Percentiles rank a stretch among this genome's conserved stretches.
These are phyloP conservation scores for Pseudolaguvia tuberculata DNA, from an alignment of 2,113 vertebrate genomes.

Conservation along the genomic window DNA sequence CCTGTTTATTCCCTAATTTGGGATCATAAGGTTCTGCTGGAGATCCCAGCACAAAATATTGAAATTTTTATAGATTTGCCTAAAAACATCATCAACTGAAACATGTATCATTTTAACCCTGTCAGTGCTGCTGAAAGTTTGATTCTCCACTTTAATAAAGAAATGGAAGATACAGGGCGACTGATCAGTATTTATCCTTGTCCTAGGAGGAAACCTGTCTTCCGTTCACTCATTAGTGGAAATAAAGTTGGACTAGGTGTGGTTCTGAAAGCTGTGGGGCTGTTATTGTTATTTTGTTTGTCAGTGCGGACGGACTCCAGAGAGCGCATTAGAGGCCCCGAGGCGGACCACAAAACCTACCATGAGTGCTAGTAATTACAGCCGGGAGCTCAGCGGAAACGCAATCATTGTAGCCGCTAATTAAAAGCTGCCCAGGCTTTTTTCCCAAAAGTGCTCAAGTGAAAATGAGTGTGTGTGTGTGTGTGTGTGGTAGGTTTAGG, in stretches of 20 bases:
- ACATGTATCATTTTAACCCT: no score
- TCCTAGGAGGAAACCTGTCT: no score
- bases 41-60: no score
- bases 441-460: conserved; percentile 22
- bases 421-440: conserved; percentile 32
- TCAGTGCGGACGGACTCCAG: conserved; percentile 25
- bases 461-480: not conserved
- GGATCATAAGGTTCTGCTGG: no score
- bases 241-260: not conserved
- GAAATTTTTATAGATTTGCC: no score
- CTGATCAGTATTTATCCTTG: not conserved
- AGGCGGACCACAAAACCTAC: conserved; percentile 5
- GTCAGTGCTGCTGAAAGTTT: no score
- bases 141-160: no score
- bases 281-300: conserved; percentile 33
- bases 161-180: not conserved
- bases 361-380: conserved; percentile 38
- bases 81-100: no score
- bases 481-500: not conserved
- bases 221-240: not conserved
- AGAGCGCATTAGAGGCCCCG: conserved; percentile 44
- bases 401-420: conserved; percentile 35
- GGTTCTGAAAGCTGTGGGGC: not conserved
- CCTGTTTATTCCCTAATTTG: no score
- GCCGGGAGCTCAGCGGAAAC: conserved; percentile 39